These are phyloP conservation scores for Cosmorhoe ocellata DNA, from an alignment of 2,888 invertebrate species.

Conservation along the genomic window DNA sequence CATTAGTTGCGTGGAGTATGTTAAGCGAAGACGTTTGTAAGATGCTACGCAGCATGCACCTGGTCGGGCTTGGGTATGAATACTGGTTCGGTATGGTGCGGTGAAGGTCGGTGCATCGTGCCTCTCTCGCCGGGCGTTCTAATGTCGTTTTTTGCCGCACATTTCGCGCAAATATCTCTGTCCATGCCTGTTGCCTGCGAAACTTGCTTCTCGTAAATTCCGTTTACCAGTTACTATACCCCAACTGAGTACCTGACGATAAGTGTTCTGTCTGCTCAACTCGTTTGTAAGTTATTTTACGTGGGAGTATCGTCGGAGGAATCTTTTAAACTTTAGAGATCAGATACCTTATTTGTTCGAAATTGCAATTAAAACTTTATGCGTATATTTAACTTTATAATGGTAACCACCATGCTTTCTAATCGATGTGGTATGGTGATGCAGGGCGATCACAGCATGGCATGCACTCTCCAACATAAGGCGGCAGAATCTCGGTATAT, in stretches of 20 bases:
- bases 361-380: too few species aligned
- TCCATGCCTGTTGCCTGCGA: conserved; percentile 32
- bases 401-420: background rate
- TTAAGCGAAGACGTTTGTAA: conserved; percentile 17
- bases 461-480: conserved; percentile 28
- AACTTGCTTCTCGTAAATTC: conserved; percentile 32
- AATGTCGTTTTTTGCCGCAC: conserved; percentile 57
- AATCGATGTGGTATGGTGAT: conserved; percentile 24
- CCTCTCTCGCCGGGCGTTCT: conserved; percentile 46
- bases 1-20: too few species aligned
- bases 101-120: conserved; percentile 64
- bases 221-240: conserved; percentile 27
- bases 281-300: conserved; percentile 1
- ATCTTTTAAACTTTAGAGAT: background rate
- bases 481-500: conserved; percentile 60
- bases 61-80: conserved; percentile 32
- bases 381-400: too few species aligned
- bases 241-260: conserved; percentile 16
- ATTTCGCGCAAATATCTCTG: conserved; percentile 32
- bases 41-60: conserved; percentile 36
- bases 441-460: conserved; percentile 25
- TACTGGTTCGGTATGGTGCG: conserved; percentile 30
- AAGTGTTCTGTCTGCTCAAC: conserved; percentile 11
- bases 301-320: background rate
- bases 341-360: background rate